These are phyloP conservation scores for Orthosia gothica DNA, from an alignment of 2,888 invertebrate genomes.

Conservation along the genomic window DNA sequence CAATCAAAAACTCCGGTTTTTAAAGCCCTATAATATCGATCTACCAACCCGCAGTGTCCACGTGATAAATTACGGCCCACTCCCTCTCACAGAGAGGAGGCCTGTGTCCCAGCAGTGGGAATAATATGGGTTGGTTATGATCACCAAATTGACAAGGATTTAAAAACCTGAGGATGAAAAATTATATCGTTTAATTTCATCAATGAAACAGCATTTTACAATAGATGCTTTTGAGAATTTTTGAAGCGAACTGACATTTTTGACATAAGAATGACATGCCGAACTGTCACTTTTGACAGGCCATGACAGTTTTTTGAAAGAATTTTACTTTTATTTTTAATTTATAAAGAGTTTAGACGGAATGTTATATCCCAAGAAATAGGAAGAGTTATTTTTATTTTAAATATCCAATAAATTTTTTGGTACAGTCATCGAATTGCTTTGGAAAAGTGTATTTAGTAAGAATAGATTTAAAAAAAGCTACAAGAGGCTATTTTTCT, in stretches of 20 bases:
- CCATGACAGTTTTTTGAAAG: constrained; percentile 20
- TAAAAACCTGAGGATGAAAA: neutral
- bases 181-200: neutral
- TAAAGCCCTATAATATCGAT: neutral
- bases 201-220: neutral
- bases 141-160: neutral
- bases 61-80: neutral
- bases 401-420: constrained; percentile 33
- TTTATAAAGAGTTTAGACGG: constrained; percentile 27
- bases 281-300: constrained; percentile 1
- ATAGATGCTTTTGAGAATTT: neutral
- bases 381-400: constrained; percentile 34
- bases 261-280: constrained; percentile 12
- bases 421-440: constrained; percentile 28
- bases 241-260: neutral
- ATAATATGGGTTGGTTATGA: too few relatives aligned
- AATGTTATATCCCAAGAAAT: constrained; percentile 41
- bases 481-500: neutral
- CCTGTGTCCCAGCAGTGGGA: neutral
- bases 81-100: neutral
- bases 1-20: neutral
- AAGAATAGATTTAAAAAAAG: neutral
- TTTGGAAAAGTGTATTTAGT: neutral
- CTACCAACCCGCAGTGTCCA: neutral
- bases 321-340: neutral